These are phyloP conservation scores for Palythoa caribaeorum DNA, from an alignment of 92 coral and sea anemone genomes.

Conservation along the genomic window DNA sequence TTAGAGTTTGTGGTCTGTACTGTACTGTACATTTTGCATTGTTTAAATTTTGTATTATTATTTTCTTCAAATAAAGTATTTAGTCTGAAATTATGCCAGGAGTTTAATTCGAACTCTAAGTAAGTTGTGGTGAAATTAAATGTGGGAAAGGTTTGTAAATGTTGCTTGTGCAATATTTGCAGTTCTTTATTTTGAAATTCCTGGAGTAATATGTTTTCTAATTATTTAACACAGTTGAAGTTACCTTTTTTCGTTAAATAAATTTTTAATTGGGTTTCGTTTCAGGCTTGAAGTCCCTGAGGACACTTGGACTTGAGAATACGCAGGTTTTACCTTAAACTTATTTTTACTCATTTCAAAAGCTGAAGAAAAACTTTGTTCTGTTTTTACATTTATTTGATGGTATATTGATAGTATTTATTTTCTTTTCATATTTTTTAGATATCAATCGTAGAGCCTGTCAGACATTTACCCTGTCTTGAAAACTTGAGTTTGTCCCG, in stretches of 20 bases:
- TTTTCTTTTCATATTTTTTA: conserved; percentile 1
- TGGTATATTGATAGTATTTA: neutral
- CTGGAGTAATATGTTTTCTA: too few species aligned
- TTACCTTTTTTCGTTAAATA: neutral
- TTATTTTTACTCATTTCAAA: neutral
- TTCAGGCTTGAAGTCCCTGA: conserved; percentile 77
- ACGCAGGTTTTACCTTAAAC: conserved; percentile 69
- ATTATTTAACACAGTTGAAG: too few species aligned
- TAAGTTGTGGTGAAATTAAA: too few species aligned
- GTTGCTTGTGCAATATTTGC: too few species aligned
- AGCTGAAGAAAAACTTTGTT: neutral
- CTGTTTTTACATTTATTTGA: neutral
- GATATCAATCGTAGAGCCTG: conserved; percentile 75
- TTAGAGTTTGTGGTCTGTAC: too few species aligned
- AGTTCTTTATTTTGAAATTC: too few species aligned
- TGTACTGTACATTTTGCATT: too few species aligned
- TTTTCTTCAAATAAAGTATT: too few species aligned
- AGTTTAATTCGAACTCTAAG: too few species aligned
- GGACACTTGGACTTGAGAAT: conserved; percentile 79
- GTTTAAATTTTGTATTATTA: too few species aligned
- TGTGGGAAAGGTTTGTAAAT: too few species aligned
- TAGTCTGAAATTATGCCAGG: too few species aligned
- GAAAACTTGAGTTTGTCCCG: conserved; percentile 77
- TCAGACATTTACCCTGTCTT: conserved; percentile 60
- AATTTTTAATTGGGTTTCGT: neutral